A percentile compares a stretch with the other conserved stretches of the same genome.
Evolutionary conservation across 2,113 vertebrate genomes (phyloP).

Genomic region (Sceloporus tristichus): DNA sequence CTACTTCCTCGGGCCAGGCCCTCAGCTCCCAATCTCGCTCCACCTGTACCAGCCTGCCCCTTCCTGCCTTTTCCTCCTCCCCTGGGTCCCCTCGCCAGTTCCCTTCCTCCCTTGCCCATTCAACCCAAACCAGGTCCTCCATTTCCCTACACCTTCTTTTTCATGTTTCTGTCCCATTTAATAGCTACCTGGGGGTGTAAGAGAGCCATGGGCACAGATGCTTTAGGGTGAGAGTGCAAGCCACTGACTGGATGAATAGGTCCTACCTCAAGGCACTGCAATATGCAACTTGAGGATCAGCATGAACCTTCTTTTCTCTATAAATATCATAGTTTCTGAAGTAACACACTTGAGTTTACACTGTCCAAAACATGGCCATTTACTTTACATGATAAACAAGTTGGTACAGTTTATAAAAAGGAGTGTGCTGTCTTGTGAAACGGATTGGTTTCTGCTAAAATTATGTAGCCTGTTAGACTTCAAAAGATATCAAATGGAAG

Average conservation of each 20-base stretch:
- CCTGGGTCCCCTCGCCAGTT: no score
- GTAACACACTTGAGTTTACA: not conserved
- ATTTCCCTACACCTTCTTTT: no score
- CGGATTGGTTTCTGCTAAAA: conserved; percentile 48
- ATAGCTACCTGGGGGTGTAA: not conserved
- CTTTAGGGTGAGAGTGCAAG: no score
- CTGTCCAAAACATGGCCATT: not conserved
- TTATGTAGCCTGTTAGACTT: conserved; percentile 2
- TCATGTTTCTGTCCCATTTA: no score
- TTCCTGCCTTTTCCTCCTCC: no score
- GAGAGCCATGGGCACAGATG: not conserved
- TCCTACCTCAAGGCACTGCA: not conserved
- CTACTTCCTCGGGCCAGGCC: no score
- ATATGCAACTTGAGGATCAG: no score
- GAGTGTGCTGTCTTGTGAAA: conserved; percentile 32
- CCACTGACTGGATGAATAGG: not conserved
- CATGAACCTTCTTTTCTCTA: not conserved
- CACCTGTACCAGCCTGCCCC: no score
- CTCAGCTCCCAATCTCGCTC: no score
- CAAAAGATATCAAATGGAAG: conserved; percentile 36
- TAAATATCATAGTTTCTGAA: not conserved
- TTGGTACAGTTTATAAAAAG: not conserved
- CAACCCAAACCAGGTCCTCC: no score
- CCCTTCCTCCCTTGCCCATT: no score
- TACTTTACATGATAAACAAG: conserved; percentile 24